A percentile compares a stretch with the other conserved stretches of the same genome.
These are phyloP conservation scores for Caenorhabditis sp. DNA, from an alignment of 2,888 invertebrate species.

Conservation along the genomic window DNA sequence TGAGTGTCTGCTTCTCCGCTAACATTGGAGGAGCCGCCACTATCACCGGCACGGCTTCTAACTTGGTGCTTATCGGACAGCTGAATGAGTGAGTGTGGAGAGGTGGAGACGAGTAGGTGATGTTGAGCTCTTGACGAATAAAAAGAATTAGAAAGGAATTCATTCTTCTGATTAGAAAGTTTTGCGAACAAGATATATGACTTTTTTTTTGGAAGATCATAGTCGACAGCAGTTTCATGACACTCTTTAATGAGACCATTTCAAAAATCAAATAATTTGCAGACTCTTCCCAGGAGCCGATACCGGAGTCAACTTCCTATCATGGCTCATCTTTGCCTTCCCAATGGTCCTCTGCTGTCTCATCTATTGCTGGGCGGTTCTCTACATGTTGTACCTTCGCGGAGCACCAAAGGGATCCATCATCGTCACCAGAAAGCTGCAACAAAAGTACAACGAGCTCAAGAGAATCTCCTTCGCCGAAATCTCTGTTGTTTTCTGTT, in stretches of 20 bases:
- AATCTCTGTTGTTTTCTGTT: conserved; percentile 50
- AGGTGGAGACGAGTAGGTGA: not conserved
- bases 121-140: too few relatives aligned
- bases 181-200: too few relatives aligned
- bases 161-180: too few relatives aligned
- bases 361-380: conserved; percentile 72
- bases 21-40: conserved; percentile 81
- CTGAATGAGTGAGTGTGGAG: conserved; percentile 72
- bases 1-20: conserved; percentile 80
- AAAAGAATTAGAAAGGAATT: too few relatives aligned
- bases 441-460: conserved; percentile 76
- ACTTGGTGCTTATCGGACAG: conserved; percentile 78
- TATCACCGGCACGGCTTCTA: conserved; percentile 81
- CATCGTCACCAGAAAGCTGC: conserved; percentile 74
- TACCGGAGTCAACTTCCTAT: conserved; percentile 78
- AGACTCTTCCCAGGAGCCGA: conserved; percentile 76
- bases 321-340: conserved; percentile 79
- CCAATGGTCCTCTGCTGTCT: conserved; percentile 74
- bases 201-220: too few relatives aligned
- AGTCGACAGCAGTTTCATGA: too few relatives aligned
- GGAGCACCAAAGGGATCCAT: conserved; percentile 74
- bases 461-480: conserved; percentile 74
- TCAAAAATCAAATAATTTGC: not conserved
- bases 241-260: too few relatives aligned
- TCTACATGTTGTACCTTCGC: conserved; percentile 70